Conservation (phyloP, 1,140 invertebrate species). For the Helicorthomorpha holstii region DNA sequence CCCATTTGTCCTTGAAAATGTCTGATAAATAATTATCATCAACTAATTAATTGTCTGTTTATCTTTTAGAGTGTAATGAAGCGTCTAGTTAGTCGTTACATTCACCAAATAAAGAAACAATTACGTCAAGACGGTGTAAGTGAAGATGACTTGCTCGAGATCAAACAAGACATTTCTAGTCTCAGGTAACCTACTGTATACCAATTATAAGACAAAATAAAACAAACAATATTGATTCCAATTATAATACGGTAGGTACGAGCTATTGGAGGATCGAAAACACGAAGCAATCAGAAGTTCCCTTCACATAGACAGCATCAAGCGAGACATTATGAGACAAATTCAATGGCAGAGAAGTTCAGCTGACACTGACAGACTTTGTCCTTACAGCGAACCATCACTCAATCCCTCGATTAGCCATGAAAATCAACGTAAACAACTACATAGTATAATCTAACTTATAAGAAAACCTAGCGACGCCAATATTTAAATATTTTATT, state of each 20-base stretch:
- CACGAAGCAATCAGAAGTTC: conserved; percentile 28
- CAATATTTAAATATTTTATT: too few species aligned
- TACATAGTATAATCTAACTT: too few species aligned
- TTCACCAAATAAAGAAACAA: conserved; percentile 35
- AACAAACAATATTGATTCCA: background rate
- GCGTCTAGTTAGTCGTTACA: conserved; percentile 32
- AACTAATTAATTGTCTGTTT: background rate
- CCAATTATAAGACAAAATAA: background rate
- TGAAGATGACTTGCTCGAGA: conserved; percentile 39
- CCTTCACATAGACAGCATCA: conserved; percentile 31
- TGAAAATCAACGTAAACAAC: too few species aligned
- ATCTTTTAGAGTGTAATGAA: conserved; percentile 33
- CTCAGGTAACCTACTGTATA: conserved; percentile 24
- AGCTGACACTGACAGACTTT: too few species aligned
- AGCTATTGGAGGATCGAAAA: conserved; percentile 35
- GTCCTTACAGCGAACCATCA: too few species aligned
- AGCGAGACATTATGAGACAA: conserved; percentile 28
- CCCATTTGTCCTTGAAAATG: too few species aligned
- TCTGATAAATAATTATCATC: too few species aligned
- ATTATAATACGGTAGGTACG: conserved; percentile 25
- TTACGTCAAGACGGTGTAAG: conserved; percentile 37
- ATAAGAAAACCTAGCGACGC: too few species aligned
- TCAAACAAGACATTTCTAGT: conserved; percentile 41
- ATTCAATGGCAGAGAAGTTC: too few species aligned
- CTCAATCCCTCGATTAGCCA: too few species aligned